Base-by-base conservation (phyloP, 2,888 invertebrate species). In the Gastrophysa polygoni region DNA sequence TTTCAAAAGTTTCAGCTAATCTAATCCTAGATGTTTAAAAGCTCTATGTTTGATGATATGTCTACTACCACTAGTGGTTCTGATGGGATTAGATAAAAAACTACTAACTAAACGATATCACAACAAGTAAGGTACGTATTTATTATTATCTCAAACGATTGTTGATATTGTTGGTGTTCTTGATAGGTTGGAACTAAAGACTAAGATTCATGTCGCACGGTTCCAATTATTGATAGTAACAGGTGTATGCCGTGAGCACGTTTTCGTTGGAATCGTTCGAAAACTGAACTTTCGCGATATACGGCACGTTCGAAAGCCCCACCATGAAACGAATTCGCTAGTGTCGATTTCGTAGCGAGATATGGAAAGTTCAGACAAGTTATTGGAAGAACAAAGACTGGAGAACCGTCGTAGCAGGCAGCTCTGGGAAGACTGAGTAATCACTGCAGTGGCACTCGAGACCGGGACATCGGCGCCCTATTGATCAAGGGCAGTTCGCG, bases 381-480 rank as follows among this genome's bases (percentile, higher is more conserved):
- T 61, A 62, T 47, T 72, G 73, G 73, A 72, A 73, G 73, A 72
- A 69, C 71, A 61, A 66, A 52, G 56, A 61, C 65, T 66, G 63
- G 67, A 68, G 66, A 67, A 68, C 76, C 76, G 77, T 69, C 68
- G 57, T 69, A 58, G 69, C 66, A 72, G 75, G 76, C 68, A 70
- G 73, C 73, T 77, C 75, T 70, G 75, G 77, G 76, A 77, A 77
- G 77, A 78, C 78, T 78, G 68, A 56, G 38, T 38, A 14, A 14
- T 61, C 66, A 59, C 63, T 75, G 77, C 76, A 75, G 73, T 75
- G 71, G 68, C 70, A 75, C 74, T 75, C 68, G 71, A 75, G 72
- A 71, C 77, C 75, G 74, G 77, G 77, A 72, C 74, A 71, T 70
- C 69, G 69, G 71, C 70, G 69, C 69, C 74, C 74, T 74, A 76